These are phyloP conservation scores for Drosophila pruinosa DNA, from an alignment of 1,140 invertebrate genomes.

Conservation along the genomic window DNA sequence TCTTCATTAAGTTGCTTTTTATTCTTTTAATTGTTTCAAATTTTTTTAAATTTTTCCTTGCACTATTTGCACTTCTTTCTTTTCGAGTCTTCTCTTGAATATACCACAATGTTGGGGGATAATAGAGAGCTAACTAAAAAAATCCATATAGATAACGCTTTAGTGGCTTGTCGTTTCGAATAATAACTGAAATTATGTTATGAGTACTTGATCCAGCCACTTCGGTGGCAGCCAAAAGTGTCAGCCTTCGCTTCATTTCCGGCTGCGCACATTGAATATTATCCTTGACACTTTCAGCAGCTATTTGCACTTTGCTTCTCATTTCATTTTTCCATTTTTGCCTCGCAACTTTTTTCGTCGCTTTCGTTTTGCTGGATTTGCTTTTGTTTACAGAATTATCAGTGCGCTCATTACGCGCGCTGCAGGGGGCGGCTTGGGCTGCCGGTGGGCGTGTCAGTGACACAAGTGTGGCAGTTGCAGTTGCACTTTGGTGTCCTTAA, in stretches of 20 bases:
- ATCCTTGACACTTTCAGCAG: conserved; percentile 71
- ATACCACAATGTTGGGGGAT: too few relatives aligned
- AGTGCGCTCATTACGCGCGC: conserved; percentile 63
- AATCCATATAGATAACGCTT: background rate
- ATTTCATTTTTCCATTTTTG: conserved; percentile 25
- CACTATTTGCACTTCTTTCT: too few relatives aligned
- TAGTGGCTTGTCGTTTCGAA: background rate
- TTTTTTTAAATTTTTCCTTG: too few relatives aligned
- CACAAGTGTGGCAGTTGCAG: conserved; percentile 41
- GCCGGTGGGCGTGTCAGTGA: conserved; percentile 38
- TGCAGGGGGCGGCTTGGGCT: background rate
- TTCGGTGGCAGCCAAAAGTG: conserved; percentile 1
- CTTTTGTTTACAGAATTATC: conserved; percentile 68
- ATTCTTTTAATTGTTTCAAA: too few relatives aligned
- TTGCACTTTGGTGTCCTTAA: background rate
- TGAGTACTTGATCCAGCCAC: conserved; percentile 1
- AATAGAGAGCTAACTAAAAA: background rate
- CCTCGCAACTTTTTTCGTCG: background rate
- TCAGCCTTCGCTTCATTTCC: conserved; percentile 37
- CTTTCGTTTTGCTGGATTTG: background rate
- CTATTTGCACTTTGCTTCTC: conserved; percentile 45
- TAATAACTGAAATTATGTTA: background rate
- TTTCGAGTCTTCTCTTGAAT: too few relatives aligned
- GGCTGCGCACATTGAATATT: conserved; percentile 34
- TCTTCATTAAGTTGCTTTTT: too few relatives aligned